Evolutionary conservation across 2,797 vertebrate genomes (phyloP).

Genomic region (Cuculus canorus): DNA sequence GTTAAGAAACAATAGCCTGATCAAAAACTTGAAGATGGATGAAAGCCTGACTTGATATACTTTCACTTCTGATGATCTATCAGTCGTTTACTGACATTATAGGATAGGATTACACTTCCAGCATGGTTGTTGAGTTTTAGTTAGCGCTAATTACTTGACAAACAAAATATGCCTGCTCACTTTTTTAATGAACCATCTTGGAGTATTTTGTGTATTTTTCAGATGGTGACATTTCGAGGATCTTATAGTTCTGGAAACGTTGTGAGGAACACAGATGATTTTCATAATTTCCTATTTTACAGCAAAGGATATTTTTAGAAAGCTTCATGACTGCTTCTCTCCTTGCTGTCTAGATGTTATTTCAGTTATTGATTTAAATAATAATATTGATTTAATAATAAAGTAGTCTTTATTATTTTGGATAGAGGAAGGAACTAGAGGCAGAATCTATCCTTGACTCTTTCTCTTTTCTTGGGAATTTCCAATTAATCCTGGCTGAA

Average conservation of each 20-base stretch:
- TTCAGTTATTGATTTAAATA: neutral
- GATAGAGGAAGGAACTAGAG: neutral
- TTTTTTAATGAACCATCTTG: neutral
- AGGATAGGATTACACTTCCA: neutral
- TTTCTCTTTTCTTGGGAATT: neutral
- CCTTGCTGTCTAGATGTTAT: neutral
- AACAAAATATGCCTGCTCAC: neutral
- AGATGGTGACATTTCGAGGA: neutral
- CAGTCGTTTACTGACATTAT: neutral
- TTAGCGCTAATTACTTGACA: neutral
- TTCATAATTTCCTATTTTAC: neutral
- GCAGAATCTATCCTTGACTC: neutral
- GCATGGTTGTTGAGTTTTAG: neutral
- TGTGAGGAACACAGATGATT: neutral
- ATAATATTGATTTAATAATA: no score
- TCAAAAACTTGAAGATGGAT: neutral
- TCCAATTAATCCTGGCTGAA: neutral
- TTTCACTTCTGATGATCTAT: neutral
- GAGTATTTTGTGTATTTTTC: neutral
- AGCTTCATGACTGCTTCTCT: neutral
- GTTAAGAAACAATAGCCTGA: neutral
- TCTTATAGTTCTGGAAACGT: neutral
- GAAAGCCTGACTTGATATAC: neutral
- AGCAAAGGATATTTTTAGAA: neutral
- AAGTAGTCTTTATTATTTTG: neutral